Evolutionary conservation across 1,140 invertebrate genomes (phyloP).

Genomic region (Ephestia elutella): DNA sequence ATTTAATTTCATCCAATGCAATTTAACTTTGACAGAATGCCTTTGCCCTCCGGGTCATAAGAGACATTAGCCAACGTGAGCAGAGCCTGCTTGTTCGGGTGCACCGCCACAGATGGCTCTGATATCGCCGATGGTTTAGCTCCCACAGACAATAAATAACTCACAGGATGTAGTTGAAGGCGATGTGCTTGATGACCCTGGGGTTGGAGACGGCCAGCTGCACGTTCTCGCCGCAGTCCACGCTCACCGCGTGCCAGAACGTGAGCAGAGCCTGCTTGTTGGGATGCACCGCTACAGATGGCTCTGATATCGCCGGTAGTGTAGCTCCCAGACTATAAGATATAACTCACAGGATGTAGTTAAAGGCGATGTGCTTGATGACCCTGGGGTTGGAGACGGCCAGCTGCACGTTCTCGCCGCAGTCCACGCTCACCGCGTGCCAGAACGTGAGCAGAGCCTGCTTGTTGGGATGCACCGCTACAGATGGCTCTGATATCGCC

Average conservation of each 20-base stretch:
- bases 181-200: constrained; percentile 92
- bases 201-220: constrained; percentile 88
- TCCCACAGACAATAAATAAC: no score
- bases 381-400: constrained; percentile 89
- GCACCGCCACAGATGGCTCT: constrained; percentile 94
- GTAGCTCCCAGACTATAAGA: constrained; percentile 97
- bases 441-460: constrained; percentile 93
- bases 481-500: constrained; percentile 94
- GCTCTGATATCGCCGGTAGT: constrained; percentile 96
- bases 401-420: constrained; percentile 92
- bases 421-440: constrained; percentile 93
- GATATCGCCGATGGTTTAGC: constrained; percentile 94
- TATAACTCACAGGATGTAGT: constrained; percentile 97
- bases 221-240: constrained; percentile 94
- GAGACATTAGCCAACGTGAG: no score
- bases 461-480: constrained; percentile 96
- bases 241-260: constrained; percentile 94
- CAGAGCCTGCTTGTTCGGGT: constrained; percentile 95
- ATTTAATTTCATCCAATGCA: no score
- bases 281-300: constrained; percentile 93
- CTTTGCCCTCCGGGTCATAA: no score
- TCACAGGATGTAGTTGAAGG: constrained; percentile 97
- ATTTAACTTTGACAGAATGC: no score
- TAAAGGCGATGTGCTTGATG: constrained; percentile 95
- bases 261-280: constrained; percentile 94